These are phyloP conservation scores for Diarsia rubi DNA, from an alignment of 2,888 invertebrate species.

Conservation along the genomic window DNA sequence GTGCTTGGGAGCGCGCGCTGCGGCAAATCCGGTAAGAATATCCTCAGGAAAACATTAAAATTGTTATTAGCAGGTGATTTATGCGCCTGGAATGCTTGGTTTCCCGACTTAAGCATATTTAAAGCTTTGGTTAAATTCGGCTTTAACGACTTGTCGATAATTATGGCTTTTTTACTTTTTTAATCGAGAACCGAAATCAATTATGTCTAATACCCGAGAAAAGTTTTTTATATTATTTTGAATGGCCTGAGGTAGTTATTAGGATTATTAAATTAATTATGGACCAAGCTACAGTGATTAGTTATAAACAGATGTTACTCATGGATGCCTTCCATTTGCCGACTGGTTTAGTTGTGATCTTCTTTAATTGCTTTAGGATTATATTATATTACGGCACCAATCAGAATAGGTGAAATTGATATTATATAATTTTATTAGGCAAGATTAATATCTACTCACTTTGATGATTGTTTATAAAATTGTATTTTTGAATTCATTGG, in stretches of 20 bases:
- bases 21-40: conserved; percentile 94
- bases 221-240: conserved; percentile 80
- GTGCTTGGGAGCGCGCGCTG: conserved; percentile 94
- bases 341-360: conserved; percentile 65
- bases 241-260: conserved; percentile 77
- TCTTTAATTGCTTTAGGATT: conserved; percentile 64
- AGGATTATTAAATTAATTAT: conserved; percentile 84
- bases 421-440: conserved; percentile 64
- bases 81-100: conserved; percentile 65
- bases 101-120: conserved; percentile 64
- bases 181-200: conserved; percentile 79
- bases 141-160: conserved; percentile 76
- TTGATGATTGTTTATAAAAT: conserved; percentile 37
- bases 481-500: conserved; percentile 39
- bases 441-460: conserved; percentile 40
- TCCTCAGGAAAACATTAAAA: conserved; percentile 67
- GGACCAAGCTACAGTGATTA: conserved; percentile 61
- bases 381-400: conserved; percentile 56
- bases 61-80: conserved; percentile 70
- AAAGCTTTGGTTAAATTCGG: conserved; percentile 66
- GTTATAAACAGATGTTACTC: conserved; percentile 71
- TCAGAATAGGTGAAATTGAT: conserved; percentile 55
- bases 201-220: conserved; percentile 83
- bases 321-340: conserved; percentile 62
- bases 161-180: conserved; percentile 71